Evolutionary conservation across 2,113 vertebrate species (phyloP), one percentile per base, ranked within the genome.

Genomic region (Cygnus buccinator): DNA sequence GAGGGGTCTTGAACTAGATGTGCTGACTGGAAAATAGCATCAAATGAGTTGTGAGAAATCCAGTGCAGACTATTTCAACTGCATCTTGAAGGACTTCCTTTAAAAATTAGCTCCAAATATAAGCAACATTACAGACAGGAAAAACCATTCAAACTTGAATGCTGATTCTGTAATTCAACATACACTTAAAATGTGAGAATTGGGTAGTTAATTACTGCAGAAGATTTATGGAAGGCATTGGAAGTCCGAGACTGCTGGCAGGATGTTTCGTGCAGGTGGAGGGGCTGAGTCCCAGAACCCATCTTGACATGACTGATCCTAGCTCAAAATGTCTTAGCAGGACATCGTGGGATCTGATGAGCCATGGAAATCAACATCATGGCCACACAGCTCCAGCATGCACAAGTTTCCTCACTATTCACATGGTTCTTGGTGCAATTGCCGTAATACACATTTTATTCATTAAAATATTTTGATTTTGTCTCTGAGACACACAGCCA

Each of bases 1-100:
- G 85, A 93, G 52, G 50, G 72, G 88, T 86, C 88, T 75, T 90
- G 85, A 96, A 92, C 92, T 57, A 84, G 72, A 93, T 63, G 46
- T 88, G 78, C 67, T 86, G 74, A 74, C 82, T 91, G 85, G 72
- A 80, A 96, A 82, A 83, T 7, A 39, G 31, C 82, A 90, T 74
- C 78, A 77, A 91, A 87, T 77, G 55, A 59, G 29, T 93, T 93
- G 41, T 77, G 67, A 91, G 71, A 77, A 96, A 93, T 57, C 46
- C 83, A 86, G 33, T 9, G 57, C 1, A 6, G 41, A 9, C 25
- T 77, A 46, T 63, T 93, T 73, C 48, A 75, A 84, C 16, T 33
- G 37, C 63, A n/a, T 59, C 28, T 74, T 59, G 63, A 93, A 92
- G 85, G 37, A 62, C 4, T 74, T 28, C 13, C 29, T 84, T 63